Percentiles rank a stretch among this genome's conserved stretches.
These are phyloP conservation scores for Drosophila elegans DNA, from an alignment of 1,140 invertebrate genomes.

Conservation along the genomic window DNA sequence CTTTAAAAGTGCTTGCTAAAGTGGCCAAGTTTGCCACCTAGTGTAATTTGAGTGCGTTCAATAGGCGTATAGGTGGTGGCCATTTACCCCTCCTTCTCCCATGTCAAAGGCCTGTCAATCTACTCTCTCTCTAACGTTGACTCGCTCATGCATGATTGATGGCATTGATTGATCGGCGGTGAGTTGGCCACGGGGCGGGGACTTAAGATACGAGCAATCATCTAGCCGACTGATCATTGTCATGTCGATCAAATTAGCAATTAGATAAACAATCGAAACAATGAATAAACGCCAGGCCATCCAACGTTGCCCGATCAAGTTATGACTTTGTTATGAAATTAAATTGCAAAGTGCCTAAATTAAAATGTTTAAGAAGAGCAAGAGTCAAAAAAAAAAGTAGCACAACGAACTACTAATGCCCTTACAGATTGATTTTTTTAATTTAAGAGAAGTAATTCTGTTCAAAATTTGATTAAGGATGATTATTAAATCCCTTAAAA, in stretches of 20 bases:
- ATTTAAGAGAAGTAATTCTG: too few relatives aligned
- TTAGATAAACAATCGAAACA: slow-evolving; percentile 48
- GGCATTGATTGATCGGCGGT: slow-evolving; percentile 47
- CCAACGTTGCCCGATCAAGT: slow-evolving; percentile 7
- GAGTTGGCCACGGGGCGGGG: slow-evolving; percentile 1
- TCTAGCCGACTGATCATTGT: slow-evolving; percentile 38
- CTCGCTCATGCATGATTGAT: slow-evolving; percentile 41
- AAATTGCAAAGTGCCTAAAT: slow-evolving; percentile 30
- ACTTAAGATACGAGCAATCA: slow-evolving; percentile 22
- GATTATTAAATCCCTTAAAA: background rate
- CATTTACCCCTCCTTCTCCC: background rate
- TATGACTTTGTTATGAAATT: slow-evolving; percentile 47
- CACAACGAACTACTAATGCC: background rate
- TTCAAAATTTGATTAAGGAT: background rate
- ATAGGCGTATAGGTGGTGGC: background rate
- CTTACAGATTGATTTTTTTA: background rate
- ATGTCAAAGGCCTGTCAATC: slow-evolving; percentile 5
- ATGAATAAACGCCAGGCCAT: slow-evolving; percentile 13
- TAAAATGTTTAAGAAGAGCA: slow-evolving; percentile 25
- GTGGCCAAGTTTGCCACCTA: background rate
- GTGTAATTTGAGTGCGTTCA: slow-evolving; percentile 8
- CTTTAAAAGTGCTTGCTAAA: too few relatives aligned
- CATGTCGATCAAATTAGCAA: slow-evolving; percentile 51
- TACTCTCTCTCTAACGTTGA: slow-evolving; percentile 7
- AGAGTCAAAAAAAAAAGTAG: background rate